These are phyloP conservation scores for Semicossyphus pulcher DNA, from an alignment of 2,113 vertebrate species.

Conservation along the genomic window DNA sequence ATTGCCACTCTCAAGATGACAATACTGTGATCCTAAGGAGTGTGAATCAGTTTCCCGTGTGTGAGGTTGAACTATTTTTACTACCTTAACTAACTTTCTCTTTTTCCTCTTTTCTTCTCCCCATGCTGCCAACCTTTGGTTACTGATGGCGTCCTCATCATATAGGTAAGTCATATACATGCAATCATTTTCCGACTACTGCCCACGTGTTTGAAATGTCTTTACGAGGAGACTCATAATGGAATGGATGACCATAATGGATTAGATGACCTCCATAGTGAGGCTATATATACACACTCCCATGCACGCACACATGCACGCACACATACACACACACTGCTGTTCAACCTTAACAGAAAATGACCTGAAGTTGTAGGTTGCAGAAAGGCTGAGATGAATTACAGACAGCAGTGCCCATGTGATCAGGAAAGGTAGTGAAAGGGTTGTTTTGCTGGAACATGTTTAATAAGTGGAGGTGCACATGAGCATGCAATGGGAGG, in stretches of 20 bases:
- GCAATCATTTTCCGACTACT: slow-evolving; percentile 20
- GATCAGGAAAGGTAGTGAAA: slow-evolving; percentile 53
- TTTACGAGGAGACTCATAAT: slow-evolving; percentile 48
- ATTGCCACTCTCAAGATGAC: slow-evolving; percentile 35
- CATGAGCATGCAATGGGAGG: slow-evolving; percentile 14
- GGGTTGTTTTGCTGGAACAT: slow-evolving; percentile 40
- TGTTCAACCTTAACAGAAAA: slow-evolving; percentile 51
- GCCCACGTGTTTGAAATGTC: slow-evolving; percentile 29
- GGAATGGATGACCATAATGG: slow-evolving; percentile 36
- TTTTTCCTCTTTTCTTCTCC: slow-evolving; percentile 10
- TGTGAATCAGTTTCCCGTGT: slow-evolving; percentile 18
- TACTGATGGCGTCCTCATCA: slow-evolving; percentile 17
- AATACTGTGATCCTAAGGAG: slow-evolving; percentile 10
- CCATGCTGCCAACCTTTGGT: slow-evolving; percentile 10
- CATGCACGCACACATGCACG: neutral
- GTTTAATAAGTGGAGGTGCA: slow-evolving; percentile 54
- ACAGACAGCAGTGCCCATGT: slow-evolving; percentile 19
- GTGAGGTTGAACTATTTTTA: neutral
- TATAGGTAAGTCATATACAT: slow-evolving; percentile 74
- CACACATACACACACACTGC: neutral
- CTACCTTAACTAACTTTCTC: slow-evolving; percentile 16
- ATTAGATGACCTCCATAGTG: slow-evolving; percentile 44
- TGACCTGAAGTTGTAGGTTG: slow-evolving; percentile 6
- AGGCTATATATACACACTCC: slow-evolving; percentile 10
- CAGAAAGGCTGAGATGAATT: slow-evolving; percentile 10